phyloP scores from a whole-genome alignment of 1,140 invertebrate species.

The Panagrolaimus sp. region DNA sequence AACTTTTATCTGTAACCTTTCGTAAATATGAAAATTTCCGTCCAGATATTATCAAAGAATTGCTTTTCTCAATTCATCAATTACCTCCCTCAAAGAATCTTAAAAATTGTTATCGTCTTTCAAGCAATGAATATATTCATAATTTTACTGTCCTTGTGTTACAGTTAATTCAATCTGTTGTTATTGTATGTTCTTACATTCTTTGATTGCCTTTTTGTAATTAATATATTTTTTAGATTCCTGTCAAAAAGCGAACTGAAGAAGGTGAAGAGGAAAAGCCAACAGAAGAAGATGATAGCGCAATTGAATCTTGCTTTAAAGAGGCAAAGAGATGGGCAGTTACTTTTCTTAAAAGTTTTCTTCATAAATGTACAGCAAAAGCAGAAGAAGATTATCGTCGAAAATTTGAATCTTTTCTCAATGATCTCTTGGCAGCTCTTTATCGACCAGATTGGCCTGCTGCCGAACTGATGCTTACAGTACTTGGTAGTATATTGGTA shows the following conservation, averaged over 20 bases:
- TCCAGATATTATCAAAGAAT: constrained; percentile 85
- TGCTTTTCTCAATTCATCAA: constrained; percentile 90
- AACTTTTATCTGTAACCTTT: constrained; percentile 93
- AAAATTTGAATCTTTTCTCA: constrained; percentile 96
- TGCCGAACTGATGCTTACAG: constrained; percentile 83
- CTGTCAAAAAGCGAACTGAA: constrained; percentile 10
- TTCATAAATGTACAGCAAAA: constrained; percentile 76
- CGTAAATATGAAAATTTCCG: constrained; percentile 90
- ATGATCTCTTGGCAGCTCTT: constrained; percentile 89
- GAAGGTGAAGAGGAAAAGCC: not conserved
- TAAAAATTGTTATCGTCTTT: constrained; percentile 76
- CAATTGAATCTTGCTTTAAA: constrained; percentile 59
- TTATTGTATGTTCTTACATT: constrained; percentile 60
- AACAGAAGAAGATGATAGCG: constrained; percentile 31
- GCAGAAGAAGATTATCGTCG: constrained; percentile 91
- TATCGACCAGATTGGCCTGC: constrained; percentile 99
- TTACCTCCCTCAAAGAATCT: constrained; percentile 67
- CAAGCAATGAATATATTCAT: constrained; percentile 81
- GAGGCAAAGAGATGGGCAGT: constrained; percentile 82
- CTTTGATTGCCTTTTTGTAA: constrained; percentile 31
- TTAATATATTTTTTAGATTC: constrained; percentile 16
- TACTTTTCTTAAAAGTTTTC: constrained; percentile 88
- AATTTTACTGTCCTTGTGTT: constrained; percentile 96
- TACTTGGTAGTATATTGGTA: constrained; percentile 83
- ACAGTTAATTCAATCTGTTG: constrained; percentile 92